Conservation (phyloP, 1,140 invertebrate species). For the Cecropterus lyciades region DNA sequence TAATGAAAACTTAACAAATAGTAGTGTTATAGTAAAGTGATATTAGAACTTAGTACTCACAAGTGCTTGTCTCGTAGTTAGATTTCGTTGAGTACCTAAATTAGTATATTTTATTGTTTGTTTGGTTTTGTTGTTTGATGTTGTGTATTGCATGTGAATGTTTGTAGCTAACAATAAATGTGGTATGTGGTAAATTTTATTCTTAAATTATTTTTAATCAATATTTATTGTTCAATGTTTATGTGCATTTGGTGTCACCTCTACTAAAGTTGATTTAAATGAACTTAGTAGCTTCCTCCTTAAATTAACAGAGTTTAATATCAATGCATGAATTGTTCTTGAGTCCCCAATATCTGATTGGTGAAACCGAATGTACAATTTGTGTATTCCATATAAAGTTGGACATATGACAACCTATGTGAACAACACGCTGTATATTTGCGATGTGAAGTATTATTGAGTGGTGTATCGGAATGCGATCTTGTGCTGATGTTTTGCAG, state of each 20-base stretch:
- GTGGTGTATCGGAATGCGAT: constrained; percentile 85
- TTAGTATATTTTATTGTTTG: constrained; percentile 41
- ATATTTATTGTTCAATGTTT: constrained; percentile 29
- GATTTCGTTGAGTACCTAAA: too few relatives aligned
- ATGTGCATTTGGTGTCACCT: constrained; percentile 42
- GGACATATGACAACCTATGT: constrained; percentile 43
- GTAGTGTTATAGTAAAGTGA: constrained; percentile 7
- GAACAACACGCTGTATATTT: constrained; percentile 59
- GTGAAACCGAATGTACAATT: constrained; percentile 50
- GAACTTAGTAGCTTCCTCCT: neutral
- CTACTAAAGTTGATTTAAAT: constrained; percentile 11
- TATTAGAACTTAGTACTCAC: constrained; percentile 35
- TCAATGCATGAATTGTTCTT: too few relatives aligned
- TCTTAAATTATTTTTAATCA: constrained; percentile 34
- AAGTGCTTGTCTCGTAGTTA: constrained; percentile 50
- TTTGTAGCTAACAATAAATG: constrained; percentile 44
- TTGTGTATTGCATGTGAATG: constrained; percentile 72
- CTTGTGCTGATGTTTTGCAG: constrained; percentile 93
- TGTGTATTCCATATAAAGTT: constrained; percentile 44
- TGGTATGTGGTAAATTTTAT: constrained; percentile 42
- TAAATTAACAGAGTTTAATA: neutral
- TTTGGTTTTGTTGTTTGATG: constrained; percentile 59
- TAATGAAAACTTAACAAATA: constrained; percentile 33
- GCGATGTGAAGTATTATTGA: constrained; percentile 69
- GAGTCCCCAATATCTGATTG: constrained; percentile 14